These are phyloP conservation scores for Myiopsitta monachus DNA, from an alignment of 2,113 vertebrate species.

Conservation along the genomic window DNA sequence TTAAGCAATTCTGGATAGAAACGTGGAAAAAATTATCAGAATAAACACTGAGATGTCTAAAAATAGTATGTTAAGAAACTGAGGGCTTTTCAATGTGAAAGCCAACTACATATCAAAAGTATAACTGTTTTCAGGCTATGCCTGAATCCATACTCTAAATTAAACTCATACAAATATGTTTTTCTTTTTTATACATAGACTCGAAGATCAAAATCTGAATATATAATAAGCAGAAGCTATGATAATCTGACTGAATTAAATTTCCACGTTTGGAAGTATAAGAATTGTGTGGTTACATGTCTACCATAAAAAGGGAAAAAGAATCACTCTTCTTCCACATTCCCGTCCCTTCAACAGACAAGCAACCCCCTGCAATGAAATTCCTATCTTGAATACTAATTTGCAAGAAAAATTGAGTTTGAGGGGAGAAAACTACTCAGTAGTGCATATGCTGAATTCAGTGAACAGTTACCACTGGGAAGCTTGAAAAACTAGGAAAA, in stretches of 20 bases:
- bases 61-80: constrained; percentile 30
- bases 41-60: constrained; percentile 29
- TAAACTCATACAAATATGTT: constrained; percentile 24
- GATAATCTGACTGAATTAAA: constrained; percentile 11
- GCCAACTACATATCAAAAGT: constrained; percentile 20
- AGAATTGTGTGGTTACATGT: background rate
- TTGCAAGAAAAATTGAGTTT: background rate
- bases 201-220: constrained; percentile 25
- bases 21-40: constrained; percentile 40
- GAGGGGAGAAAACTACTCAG: background rate
- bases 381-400: background rate
- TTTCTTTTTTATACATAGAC: constrained; percentile 33
- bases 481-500: background rate
- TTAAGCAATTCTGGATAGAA: constrained; percentile 13
- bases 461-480: background rate
- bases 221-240: background rate
- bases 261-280: constrained; percentile 54
- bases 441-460: background rate
- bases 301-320: constrained; percentile 13
- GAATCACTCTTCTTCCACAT: constrained; percentile 1
- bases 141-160: constrained; percentile 22
- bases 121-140: constrained; percentile 30
- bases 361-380: background rate
- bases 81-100: background rate
- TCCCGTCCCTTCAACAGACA: background rate